phyloP scores from a whole-genome alignment of 2,888 invertebrate genomes.

The Corbicula japonica region DNA sequence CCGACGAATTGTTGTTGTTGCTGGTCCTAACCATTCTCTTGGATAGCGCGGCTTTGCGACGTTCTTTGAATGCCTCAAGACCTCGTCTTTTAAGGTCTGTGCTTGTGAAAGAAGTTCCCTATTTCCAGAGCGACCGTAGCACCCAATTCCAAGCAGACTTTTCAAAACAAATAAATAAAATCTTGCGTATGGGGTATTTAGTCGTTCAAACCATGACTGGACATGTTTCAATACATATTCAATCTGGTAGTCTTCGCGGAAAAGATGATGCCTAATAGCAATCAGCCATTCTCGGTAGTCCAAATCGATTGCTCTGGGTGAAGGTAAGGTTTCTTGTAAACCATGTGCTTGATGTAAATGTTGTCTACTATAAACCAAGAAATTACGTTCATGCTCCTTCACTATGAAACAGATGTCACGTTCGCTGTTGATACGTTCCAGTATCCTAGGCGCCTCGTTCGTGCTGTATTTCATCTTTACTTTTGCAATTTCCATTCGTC shows the following conservation, averaged over 20 bases:
- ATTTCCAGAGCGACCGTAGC: slow-evolving; percentile 30
- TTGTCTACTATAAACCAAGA: slow-evolving; percentile 23
- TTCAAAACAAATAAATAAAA: slow-evolving; percentile 62
- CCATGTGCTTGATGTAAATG: no score
- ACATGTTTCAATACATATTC: slow-evolving; percentile 57
- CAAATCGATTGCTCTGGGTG: no score
- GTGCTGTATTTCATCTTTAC: slow-evolving; percentile 51
- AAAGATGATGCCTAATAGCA: slow-evolving; percentile 51
- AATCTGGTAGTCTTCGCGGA: slow-evolving; percentile 27
- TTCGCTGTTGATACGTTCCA: slow-evolving; percentile 39
- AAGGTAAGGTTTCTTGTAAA: no score
- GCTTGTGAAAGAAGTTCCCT: slow-evolving; percentile 54
- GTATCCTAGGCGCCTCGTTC: slow-evolving; percentile 13
- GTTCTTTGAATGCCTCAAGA: slow-evolving; percentile 40
- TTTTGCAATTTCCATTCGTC: slow-evolving; percentile 52
- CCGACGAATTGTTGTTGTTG: slow-evolving; percentile 39
- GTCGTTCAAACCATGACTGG: slow-evolving; percentile 45
- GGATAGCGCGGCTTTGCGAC: slow-evolving; percentile 53
- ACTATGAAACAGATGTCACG: slow-evolving; percentile 52
- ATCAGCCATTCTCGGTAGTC: slow-evolving; percentile 64
- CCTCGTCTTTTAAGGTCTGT: slow-evolving; percentile 38
- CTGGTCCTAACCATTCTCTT: slow-evolving; percentile 65
- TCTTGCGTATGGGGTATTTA: slow-evolving; percentile 51
- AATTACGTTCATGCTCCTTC: slow-evolving; percentile 52
- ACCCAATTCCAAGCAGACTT: slow-evolving; percentile 65